These are phyloP conservation scores for Nyctibius grandis DNA, from an alignment of 2,797 vertebrate species.

Conservation along the genomic window DNA sequence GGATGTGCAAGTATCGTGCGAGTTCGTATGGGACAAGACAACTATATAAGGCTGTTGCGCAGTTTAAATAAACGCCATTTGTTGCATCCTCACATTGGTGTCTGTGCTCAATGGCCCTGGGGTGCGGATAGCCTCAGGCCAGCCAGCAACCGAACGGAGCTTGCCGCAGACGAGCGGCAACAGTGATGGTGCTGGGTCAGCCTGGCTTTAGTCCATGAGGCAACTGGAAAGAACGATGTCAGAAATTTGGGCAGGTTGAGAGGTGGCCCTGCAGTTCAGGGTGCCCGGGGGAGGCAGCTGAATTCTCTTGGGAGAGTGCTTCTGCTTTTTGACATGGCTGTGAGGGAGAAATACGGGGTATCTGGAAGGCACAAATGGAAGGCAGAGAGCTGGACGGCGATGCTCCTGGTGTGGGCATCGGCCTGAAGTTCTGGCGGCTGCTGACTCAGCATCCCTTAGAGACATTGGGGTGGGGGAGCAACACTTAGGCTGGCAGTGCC, in stretches of 20 bases:
- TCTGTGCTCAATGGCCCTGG: no score
- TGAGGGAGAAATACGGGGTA: neutral
- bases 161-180: no score
- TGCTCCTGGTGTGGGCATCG: neutral
- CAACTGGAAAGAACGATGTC: fast-evolving
- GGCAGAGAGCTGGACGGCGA: neutral
- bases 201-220: fast-evolving
- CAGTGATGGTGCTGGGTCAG: neutral
- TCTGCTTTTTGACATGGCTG: neutral
- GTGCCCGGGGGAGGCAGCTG: neutral
- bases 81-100: no score
- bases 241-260: neutral
- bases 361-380: neutral
- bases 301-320: neutral
- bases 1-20: no score
- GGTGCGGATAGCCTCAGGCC: no score
- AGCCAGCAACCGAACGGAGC: no score
- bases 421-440: neutral
- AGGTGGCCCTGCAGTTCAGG: neutral
- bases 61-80: no score
- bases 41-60: no score
- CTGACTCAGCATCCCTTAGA: fast-evolving
- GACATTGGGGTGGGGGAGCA: neutral
- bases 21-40: no score
- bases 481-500: neutral